Base-by-base conservation (phyloP, 2,797 vertebrate genomes). In the Leptatherina wallacei region DNA sequence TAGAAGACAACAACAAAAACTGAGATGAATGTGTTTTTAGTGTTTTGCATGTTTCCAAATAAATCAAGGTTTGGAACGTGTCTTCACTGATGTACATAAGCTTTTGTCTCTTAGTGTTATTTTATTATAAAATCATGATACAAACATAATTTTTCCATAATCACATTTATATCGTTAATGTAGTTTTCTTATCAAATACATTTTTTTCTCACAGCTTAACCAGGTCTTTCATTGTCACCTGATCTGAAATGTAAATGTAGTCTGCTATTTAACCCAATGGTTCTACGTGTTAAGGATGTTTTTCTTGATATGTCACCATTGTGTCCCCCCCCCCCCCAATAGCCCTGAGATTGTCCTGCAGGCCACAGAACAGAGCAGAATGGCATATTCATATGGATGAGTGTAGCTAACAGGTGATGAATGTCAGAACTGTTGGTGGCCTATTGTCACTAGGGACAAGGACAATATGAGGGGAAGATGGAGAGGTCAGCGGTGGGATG, bases 361-460 rank as follows among this genome's bases (percentile, higher is more conserved):
- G 89, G 83, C 80, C 71, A 27, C 20, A 67, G 77, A 65, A 65
- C 44, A 57, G 66, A 65, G 24, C 42, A 69, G 79, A 77, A 77
- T 63, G 70, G 65, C 70, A 82, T 88, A 89, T 93, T 92, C 84
- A 89, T 91, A 91, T 88, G 90, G 85, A 89, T 89, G 88, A 91
- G 88, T 72, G 73, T 69, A 33, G 84, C 88, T 86, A 92, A 91
- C 88, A 91, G 91, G 94, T 91, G 91, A 94, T 92, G 88, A 91
- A 92, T 94, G 92, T 94, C 91, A 91, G 70, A 89, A 81, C 85
- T 33, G 57, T 82, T 85, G 88, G 93, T 88, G 88, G 88, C 82
- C 91, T 71, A 89, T 92, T 94, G 91, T 94, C 80, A 75, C 80
- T 14, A 1, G 66, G 89, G 87, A 93, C 91, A 91, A 89, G 91